Conservation (phyloP, 2,888 invertebrate genomes). For the Syritta pipiens region DNA sequence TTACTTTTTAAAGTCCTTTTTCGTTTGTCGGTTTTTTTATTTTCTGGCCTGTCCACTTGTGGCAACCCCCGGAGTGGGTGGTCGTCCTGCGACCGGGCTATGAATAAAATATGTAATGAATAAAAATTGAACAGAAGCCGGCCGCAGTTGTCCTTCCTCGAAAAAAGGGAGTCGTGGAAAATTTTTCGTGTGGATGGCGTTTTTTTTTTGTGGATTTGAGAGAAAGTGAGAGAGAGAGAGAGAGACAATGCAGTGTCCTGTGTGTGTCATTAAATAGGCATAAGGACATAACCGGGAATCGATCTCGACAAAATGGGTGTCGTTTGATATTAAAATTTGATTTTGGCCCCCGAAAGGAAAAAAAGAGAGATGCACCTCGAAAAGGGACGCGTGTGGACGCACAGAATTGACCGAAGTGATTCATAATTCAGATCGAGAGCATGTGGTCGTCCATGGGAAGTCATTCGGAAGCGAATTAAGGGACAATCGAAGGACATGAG, state of each 20-base stretch:
- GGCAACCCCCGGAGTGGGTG: not conserved
- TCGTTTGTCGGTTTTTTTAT: slow-evolving; percentile 5
- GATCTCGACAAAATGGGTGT: slow-evolving; percentile 7
- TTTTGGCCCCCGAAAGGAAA: slow-evolving; percentile 1
- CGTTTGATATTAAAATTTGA: slow-evolving; percentile 40
- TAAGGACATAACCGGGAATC: slow-evolving; percentile 18
- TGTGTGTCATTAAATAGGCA: slow-evolving; percentile 22
- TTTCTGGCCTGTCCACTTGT: slow-evolving; percentile 21
- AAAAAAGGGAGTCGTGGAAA: not conserved
- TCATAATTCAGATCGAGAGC: slow-evolving; percentile 44
- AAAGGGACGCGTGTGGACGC: slow-evolving; percentile 19
- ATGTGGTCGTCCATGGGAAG: slow-evolving; percentile 5
- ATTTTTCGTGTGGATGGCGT: not conserved
- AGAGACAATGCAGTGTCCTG: slow-evolving; percentile 33
- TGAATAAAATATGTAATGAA: slow-evolving; percentile 59
- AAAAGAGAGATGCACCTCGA: not conserved
- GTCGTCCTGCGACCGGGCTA: slow-evolving; percentile 13
- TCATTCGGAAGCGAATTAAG: slow-evolving; percentile 50
- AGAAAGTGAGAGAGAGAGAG: slow-evolving; percentile 36
- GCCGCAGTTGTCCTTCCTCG: not conserved
- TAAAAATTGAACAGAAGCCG: slow-evolving; percentile 44
- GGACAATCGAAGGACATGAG: slow-evolving; percentile 34
- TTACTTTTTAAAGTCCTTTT: slow-evolving; percentile 27
- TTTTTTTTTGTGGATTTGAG: slow-evolving; percentile 28
- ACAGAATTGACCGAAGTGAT: slow-evolving; percentile 12